A percentile compares a stretch with the other conserved stretches of the same genome.
These are phyloP conservation scores for Eudemis profundana DNA, from an alignment of 2,888 invertebrate species.

Conservation along the genomic window DNA sequence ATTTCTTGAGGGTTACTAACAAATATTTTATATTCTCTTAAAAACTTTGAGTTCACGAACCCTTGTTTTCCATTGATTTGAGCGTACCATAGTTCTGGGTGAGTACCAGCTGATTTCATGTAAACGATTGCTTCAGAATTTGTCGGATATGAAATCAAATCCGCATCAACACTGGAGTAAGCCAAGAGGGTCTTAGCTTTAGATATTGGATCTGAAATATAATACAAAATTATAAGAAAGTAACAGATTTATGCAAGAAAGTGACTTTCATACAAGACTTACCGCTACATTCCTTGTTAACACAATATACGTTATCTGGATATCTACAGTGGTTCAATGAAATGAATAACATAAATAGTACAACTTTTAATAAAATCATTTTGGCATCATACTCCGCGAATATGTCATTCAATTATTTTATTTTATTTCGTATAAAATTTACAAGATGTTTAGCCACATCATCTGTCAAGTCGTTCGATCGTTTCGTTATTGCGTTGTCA, in stretches of 20 bases:
- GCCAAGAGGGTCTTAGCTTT: constrained; percentile 84
- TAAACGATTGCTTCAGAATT: constrained; percentile 86
- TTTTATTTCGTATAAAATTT: constrained; percentile 66
- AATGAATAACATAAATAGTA: constrained; percentile 73
- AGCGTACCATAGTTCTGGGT: constrained; percentile 88
- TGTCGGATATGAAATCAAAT: constrained; percentile 86
- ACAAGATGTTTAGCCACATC: constrained; percentile 80
- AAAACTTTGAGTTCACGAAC: constrained; percentile 85
- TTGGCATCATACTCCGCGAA: constrained; percentile 71
- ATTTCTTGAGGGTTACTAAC: constrained; percentile 64
- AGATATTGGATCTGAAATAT: constrained; percentile 86
- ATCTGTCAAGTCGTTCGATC: constrained; percentile 70
- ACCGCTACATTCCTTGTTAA: constrained; percentile 89
- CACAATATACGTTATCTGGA: constrained; percentile 89
- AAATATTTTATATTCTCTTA: constrained; percentile 86
- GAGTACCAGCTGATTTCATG: constrained; percentile 89
- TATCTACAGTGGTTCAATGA: constrained; percentile 75
- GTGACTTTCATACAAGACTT: constrained; percentile 57
- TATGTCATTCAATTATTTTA: constrained; percentile 56
- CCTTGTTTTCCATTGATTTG: constrained; percentile 88
- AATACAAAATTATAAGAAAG: constrained; percentile 55
- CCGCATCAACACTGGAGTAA: constrained; percentile 84
- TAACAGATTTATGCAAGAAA: constrained; percentile 45
- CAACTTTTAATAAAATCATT: constrained; percentile 74
- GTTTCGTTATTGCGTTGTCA: constrained; percentile 34